phyloP scores from a whole-genome alignment of 2,797 vertebrate species.

The Poeciliopsis paucimaculata region DNA sequence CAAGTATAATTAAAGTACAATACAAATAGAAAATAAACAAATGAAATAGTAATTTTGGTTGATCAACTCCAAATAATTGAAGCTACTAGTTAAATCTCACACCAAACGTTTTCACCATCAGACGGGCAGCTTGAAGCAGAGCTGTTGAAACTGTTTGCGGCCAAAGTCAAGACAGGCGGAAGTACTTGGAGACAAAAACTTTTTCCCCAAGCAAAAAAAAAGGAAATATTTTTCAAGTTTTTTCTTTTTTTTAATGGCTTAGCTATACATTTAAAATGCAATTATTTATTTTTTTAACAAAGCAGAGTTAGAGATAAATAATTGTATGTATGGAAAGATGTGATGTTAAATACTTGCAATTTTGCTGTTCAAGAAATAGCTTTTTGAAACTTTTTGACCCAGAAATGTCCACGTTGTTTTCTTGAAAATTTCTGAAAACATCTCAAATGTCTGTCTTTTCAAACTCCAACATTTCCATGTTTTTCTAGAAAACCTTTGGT shows the following conservation, averaged over 20 bases:
- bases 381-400: too few relatives aligned
- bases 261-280: background rate
- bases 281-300: too few relatives aligned
- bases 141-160: background rate
- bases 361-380: too few relatives aligned
- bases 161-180: background rate
- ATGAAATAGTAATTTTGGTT: background rate
- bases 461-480: too few relatives aligned
- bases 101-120: background rate
- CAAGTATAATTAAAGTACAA: background rate
- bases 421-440: too few relatives aligned
- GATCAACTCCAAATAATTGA: background rate
- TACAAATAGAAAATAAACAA: background rate
- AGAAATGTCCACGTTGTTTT: too few relatives aligned
- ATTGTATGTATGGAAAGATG: too few relatives aligned
- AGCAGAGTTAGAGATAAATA: too few relatives aligned
- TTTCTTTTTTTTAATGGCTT: background rate
- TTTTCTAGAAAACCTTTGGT: too few relatives aligned
- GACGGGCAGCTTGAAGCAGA: background rate
- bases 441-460: too few relatives aligned
- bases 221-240: background rate
- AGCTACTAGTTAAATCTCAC: background rate
- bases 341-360: too few relatives aligned
- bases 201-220: background rate
- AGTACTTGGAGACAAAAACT: background rate